Base-by-base conservation (phyloP, 2,888 invertebrate species). In the Antheraea assamensis region DNA sequence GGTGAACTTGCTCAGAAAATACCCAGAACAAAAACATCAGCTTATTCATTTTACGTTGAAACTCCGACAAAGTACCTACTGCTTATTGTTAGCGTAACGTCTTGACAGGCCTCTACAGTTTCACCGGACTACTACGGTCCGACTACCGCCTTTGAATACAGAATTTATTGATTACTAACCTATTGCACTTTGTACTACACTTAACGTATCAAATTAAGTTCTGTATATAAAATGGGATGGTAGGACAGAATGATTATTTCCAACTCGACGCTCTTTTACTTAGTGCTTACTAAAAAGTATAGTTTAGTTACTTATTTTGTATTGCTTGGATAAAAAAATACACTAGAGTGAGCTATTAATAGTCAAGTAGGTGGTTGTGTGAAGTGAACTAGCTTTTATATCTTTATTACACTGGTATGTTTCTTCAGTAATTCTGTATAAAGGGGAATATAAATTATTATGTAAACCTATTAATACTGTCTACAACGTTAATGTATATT, bases 381-480 rank as follows among this genome's bases (percentile, higher is more conserved):
- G 4, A 64, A 64, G 30, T 64, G 30, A 27, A 64, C 15, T 10
- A 30, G 0, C 27, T 42, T 42, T n/a, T 58, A 30, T 30, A 30
- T 30, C 15, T 64, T 17, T 64, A 64, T 27, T 64, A 17, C 30
- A 17, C 17, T 27, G 17, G 61, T 27, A 58, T 55, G 27, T 61
- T 10, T 2, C 27, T 24, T 58, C 58, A 10, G n/a, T 58, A 8
- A 58, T 24, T 58, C 24, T 24, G 3, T 61, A 4, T 55, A 30
- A 64, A 4, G 61, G 30, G 61, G 61, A 27, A 64, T 64, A 64
- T 30, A 64, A 64, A 27, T 27, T 15, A 30, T 64, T 64, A 64
- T 30, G 61, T 64, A 64, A 64, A 64, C 61, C 17, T 30, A 24
- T 61, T 55, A 58, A 10, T 58, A 58, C 24, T 64, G 61, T 64